Evolutionary conservation across 2,888 invertebrate species (phyloP).

Genomic region (Hyppa rectilinea): DNA sequence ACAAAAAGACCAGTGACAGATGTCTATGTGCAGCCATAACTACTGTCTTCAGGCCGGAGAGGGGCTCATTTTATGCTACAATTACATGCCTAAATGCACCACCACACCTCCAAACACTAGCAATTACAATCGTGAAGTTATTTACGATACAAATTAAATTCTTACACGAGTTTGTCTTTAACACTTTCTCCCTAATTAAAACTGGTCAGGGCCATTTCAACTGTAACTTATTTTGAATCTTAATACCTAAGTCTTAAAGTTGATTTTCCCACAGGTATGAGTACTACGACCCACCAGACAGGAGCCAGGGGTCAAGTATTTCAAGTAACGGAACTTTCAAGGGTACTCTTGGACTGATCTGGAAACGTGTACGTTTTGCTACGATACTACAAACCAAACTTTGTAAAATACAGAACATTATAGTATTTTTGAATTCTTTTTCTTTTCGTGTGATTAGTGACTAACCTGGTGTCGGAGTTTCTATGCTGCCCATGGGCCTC

Average conservation of each 20-base stretch:
- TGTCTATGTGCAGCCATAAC: neutral
- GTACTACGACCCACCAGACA: slow-evolving; percentile 94
- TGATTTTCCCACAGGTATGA: slow-evolving; percentile 85
- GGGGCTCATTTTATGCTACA: neutral
- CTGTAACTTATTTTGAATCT: slow-evolving; percentile 18
- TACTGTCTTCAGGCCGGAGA: neutral
- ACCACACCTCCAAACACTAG: slow-evolving; percentile 4
- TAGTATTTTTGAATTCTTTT: too few relatives aligned
- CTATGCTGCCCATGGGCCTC: too few relatives aligned
- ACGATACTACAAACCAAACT: slow-evolving; percentile 5
- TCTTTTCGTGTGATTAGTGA: too few relatives aligned
- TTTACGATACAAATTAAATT: slow-evolving; percentile 46
- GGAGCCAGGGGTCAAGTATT: slow-evolving; percentile 93
- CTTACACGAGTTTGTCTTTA: slow-evolving; percentile 20
- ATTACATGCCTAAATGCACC: slow-evolving; percentile 2
- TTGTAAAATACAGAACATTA: neutral
- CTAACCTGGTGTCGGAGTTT: too few relatives aligned
- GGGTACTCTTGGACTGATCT: slow-evolving; percentile 93
- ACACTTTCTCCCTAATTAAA: slow-evolving; percentile 46
- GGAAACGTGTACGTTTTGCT: slow-evolving; percentile 90
- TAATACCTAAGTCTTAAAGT: slow-evolving; percentile 2
- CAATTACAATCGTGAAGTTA: slow-evolving; percentile 33
- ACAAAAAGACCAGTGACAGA: neutral
- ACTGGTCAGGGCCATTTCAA: slow-evolving; percentile 26
- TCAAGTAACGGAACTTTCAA: slow-evolving; percentile 92